phyloP scores from a whole-genome alignment of 2,888 invertebrate genomes.

The Diarsia dahlii region DNA sequence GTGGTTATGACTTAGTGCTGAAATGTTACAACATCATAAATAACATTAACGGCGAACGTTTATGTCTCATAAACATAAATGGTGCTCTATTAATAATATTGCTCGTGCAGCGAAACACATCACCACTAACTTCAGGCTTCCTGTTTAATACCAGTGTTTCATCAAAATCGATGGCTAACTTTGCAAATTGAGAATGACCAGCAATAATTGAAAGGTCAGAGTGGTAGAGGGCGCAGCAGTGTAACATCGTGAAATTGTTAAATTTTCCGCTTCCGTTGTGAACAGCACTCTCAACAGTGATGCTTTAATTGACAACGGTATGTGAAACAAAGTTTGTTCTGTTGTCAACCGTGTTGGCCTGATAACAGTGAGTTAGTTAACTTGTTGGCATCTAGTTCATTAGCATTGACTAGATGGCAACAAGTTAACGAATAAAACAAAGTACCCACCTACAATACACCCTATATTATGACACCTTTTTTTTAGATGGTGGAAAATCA shows the following conservation, averaged over 20 bases:
- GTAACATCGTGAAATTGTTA: slow-evolving; percentile 65
- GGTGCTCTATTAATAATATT: slow-evolving; percentile 35
- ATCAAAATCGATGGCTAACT: slow-evolving; percentile 59
- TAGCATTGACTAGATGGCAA: too few species aligned
- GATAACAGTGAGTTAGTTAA: slow-evolving; percentile 25
- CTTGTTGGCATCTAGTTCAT: background rate
- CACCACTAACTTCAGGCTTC: slow-evolving; percentile 8
- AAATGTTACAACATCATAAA: slow-evolving; percentile 38
- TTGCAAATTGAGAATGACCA: slow-evolving; percentile 44
- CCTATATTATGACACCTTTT: too few species aligned
- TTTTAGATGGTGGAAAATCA: too few species aligned
- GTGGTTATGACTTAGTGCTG: slow-evolving; percentile 3
- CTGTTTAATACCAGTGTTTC: slow-evolving; percentile 32
- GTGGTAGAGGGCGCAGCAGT: slow-evolving; percentile 20
- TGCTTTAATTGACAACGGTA: slow-evolving; percentile 67
- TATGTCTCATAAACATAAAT: slow-evolving; percentile 41
- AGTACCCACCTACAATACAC: too few species aligned
- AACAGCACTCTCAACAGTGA: slow-evolving; percentile 50
- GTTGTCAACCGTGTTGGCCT: slow-evolving; percentile 25
- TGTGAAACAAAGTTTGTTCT: slow-evolving; percentile 50
- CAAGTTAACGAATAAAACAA: slow-evolving; percentile 19
- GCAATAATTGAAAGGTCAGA: slow-evolving; percentile 38
- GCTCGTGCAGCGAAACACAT: slow-evolving; percentile 15
- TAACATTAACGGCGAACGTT: slow-evolving; percentile 3
- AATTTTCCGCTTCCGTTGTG: slow-evolving; percentile 61